A percentile compares a stretch with the other conserved stretches of the same genome.
Evolutionary conservation across 2,113 vertebrate species (phyloP).

Genomic region (Paraplagusia blochii): DNA sequence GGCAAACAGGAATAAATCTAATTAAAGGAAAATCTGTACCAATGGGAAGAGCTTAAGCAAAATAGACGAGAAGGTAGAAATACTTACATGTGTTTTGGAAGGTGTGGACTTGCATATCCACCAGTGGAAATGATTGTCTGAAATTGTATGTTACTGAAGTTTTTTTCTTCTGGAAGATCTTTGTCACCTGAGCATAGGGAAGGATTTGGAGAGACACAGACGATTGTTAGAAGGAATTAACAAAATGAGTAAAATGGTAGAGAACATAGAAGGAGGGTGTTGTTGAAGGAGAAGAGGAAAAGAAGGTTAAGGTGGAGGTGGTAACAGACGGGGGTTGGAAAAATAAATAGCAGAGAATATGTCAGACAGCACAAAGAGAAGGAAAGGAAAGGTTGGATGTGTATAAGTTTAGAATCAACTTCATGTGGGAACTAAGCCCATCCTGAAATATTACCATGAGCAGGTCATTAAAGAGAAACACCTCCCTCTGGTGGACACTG

Average conservation of each 20-base stretch:
- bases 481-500: constrained; percentile 91
- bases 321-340: too few relatives aligned
- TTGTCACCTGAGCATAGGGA: constrained; percentile 82
- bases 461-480: constrained; percentile 97
- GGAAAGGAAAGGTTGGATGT: too few relatives aligned
- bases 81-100: constrained; percentile 94
- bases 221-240: neutral
- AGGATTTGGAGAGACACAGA: neutral
- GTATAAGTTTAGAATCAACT: too few relatives aligned
- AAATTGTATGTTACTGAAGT: constrained; percentile 95
- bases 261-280: neutral
- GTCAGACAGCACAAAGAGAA: too few relatives aligned
- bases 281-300: too few relatives aligned
- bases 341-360: too few relatives aligned
- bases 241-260: neutral
- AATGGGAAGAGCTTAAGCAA: constrained; percentile 8
- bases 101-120: constrained; percentile 97
- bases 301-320: neutral
- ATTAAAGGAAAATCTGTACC: constrained; percentile 1
- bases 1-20: constrained; percentile 6
- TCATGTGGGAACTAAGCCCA: neutral
- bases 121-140: constrained; percentile 92
- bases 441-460: constrained; percentile 81
- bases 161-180: constrained; percentile 99
- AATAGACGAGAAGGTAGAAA: constrained; percentile 10